Base-by-base conservation (phyloP, 2,888 invertebrate species). In the Hirtodrosophila cameraria region DNA sequence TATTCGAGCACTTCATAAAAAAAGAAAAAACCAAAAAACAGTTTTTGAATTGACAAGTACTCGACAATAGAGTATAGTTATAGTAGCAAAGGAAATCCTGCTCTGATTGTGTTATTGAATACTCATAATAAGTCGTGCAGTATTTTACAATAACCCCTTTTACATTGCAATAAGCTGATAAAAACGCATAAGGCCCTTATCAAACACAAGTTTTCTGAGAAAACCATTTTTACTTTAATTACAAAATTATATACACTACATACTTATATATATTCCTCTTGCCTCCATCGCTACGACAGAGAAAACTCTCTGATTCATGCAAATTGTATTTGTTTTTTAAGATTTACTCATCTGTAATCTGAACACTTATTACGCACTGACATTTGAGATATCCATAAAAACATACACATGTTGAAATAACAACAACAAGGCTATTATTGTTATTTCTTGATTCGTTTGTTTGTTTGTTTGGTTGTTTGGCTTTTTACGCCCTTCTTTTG, bases 401-500 rank as follows among this genome's bases (percentile, higher is more conserved):
- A 35, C 33, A 50, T 27, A 35, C 31, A 20, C 13, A 38, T n/a
- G 16, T 20, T 11, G 9, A 39, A 28, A 16, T 20, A 35, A 33
- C 8, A 20, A 28, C 8, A 15, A 28, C 15, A 52, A 57, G 1
- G 8, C 23, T 54, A 35, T 38, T 41, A 39, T 23, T 35, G 36
- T 33, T 52, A 8, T 23, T 52, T 16, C 18, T 52, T 48, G 41
- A 50, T 72, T 59, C 2, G 23, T 59, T 30, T 60, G 39, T 60
- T 60, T 31, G 43, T 30, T 35, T 75, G 16, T 45, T 57, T 63
- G 28, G 61, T 48, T 42, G 30, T 27, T 33, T 65, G n/a, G 33
- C 9, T 28, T 41, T 54, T 54, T 54, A 38, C 73, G 63, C 83
- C 76, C 80, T 62, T 82, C 71, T 74, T 82, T 23, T 62, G 49